Evolutionary conservation across 2,113 vertebrate species (phyloP).

Genomic region (Taxidea taxus): DNA sequence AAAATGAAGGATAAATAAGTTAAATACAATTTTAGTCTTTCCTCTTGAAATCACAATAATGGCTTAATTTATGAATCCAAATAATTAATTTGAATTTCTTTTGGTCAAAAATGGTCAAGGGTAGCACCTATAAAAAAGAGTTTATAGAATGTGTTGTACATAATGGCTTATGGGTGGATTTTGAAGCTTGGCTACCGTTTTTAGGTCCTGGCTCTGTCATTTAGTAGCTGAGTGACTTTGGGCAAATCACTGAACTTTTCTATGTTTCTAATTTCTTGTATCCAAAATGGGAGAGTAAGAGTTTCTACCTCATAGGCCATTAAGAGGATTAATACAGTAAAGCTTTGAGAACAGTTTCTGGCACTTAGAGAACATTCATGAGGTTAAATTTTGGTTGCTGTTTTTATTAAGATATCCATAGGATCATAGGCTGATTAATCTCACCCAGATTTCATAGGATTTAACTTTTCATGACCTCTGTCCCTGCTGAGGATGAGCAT

Average conservation of each 20-base stretch:
- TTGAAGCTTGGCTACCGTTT: neutral
- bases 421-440: neutral
- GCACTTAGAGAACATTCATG: neutral
- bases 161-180: neutral
- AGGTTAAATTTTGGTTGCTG: neutral
- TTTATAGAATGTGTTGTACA: neutral
- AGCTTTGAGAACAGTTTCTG: neutral
- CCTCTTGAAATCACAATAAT: conserved; percentile 4
- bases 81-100: conserved; percentile 27
- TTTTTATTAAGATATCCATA: neutral
- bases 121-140: neutral
- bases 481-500: neutral
- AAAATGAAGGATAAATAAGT: neutral
- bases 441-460: conserved; percentile 3
- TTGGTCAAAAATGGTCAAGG: neutral
- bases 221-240: neutral
- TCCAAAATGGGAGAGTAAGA: neutral
- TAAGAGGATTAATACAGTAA: neutral
- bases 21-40: neutral
- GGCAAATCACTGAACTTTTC: neutral
- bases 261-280: neutral
- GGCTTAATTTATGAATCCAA: neutral
- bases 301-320: neutral
- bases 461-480: conserved; percentile 42
- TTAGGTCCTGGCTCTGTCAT: neutral